Base-by-base conservation (phyloP, 2,797 vertebrate genomes). In the Phaenicophaeus curvirostris region DNA sequence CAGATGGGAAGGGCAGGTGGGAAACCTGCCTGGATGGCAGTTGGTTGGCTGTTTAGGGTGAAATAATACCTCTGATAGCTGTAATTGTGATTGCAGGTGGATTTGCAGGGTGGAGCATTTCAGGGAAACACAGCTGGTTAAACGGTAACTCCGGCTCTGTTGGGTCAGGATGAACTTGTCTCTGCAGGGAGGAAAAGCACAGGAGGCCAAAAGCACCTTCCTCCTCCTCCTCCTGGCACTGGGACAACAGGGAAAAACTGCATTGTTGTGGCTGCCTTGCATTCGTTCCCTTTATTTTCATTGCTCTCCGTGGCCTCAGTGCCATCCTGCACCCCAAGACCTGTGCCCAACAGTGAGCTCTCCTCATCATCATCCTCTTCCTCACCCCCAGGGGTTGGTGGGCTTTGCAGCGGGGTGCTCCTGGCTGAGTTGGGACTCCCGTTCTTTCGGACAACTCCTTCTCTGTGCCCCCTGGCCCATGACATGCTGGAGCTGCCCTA, bases 41-140 rank as follows among this genome's bases (percentile, higher is more conserved):
- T 39, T 39, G 5, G 80, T 30, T 5, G 11, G 59, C 69, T 86
- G 88, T 35, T 91, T 17, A 9, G 50, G 88, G 77, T 79, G 81
- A 77, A 95, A 71, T 28, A 67, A 51, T 78, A 58, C 66, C 92
- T 88, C 39, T 23, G 77, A 33, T 37, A 48, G 92, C 59, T 65
- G 89, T 46, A 6, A 35, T 59, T 85, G 89, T n/a, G 89, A 55
- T 11, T 90, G 94, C 89, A 93, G 95, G 94, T 96, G 93, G 55
- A 93, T 94, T 74, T 91, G 81, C 42, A 72, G 96, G 96, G 96
- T 93, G 95, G 85, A 95, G 96, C 94, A 31, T 57, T 53, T 71
- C 37, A 33, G 82, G 90, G 85, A 84, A 90, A 80, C 1, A 15
- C 86, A n/a, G 79, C 48, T 95, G 95, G 94, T 95, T 93, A 95